Conservation (phyloP, 1,140 invertebrate genomes). For the Aphidius gifuensis region DNA sequence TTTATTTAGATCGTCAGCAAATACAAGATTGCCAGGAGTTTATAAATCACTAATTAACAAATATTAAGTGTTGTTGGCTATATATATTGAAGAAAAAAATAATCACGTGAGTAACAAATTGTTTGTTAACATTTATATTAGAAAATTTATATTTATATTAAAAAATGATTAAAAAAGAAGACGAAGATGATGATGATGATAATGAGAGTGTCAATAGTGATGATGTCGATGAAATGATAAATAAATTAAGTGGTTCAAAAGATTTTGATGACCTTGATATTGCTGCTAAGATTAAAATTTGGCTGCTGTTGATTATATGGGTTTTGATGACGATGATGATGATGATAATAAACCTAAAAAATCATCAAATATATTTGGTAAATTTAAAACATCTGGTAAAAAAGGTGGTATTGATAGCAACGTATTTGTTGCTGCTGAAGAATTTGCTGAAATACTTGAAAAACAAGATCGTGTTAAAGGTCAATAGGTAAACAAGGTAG, state of each 20-base stretch:
- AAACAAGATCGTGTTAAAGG: conserved; percentile 57
- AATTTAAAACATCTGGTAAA: conserved; percentile 11
- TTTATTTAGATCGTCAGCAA: too few relatives aligned
- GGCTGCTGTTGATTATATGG: conserved; percentile 31
- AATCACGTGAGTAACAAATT: too few relatives aligned
- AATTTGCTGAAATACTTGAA: conserved; percentile 70
- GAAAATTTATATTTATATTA: too few relatives aligned
- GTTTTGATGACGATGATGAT: conserved; percentile 36
- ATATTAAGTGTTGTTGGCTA: too few relatives aligned
- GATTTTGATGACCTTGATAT: conserved; percentile 62
- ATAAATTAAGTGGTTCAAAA: conserved; percentile 59
- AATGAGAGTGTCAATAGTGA: conserved; percentile 84
- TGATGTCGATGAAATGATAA: conserved; percentile 83
- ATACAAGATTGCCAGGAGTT: too few relatives aligned
- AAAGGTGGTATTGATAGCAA: conserved; percentile 32
- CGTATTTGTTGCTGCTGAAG: conserved; percentile 70
- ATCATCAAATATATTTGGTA: conserved; percentile 16
- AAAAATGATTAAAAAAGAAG: conserved; percentile 45
- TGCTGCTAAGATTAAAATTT: conserved; percentile 49
- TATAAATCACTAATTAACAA: too few relatives aligned
- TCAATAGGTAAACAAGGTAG: conserved; percentile 61
- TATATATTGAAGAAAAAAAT: too few relatives aligned
- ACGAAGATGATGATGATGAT: conserved; percentile 66
- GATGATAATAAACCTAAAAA: conserved; percentile 9
- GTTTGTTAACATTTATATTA: too few relatives aligned